These are phyloP conservation scores for Brachionus paranguensis DNA, from an alignment of 1,140 invertebrate genomes.

Conservation along the genomic window DNA sequence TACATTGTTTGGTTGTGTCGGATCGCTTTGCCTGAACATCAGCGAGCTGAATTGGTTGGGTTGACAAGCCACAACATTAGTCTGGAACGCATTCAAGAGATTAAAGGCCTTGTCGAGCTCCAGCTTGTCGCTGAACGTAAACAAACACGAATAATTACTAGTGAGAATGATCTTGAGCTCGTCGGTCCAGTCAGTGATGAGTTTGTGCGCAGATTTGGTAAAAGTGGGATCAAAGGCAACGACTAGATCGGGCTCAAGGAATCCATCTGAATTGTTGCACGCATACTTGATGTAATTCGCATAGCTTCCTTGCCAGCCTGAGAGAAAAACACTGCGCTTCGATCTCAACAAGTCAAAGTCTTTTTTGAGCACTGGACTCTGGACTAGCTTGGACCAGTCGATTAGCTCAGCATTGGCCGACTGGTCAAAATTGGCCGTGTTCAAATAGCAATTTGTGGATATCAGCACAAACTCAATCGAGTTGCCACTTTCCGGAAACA, in stretches of 20 bases:
- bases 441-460: background rate
- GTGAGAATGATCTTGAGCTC: slow-evolving; percentile 21
- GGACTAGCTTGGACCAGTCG: background rate
- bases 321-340: background rate
- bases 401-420: background rate
- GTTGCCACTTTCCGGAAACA: background rate
- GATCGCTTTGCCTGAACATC: background rate
- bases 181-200: slow-evolving; percentile 33
- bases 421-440: background rate
- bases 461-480: background rate
- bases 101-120: background rate
- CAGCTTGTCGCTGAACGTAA: slow-evolving; percentile 14
- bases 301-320: slow-evolving; percentile 37
- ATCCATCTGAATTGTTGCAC: slow-evolving; percentile 3
- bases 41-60: slow-evolving; percentile 31
- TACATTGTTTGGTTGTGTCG: background rate
- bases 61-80: background rate
- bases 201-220: slow-evolving; percentile 32
- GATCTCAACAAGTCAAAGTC: background rate
- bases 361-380: slow-evolving; percentile 7
- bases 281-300: slow-evolving; percentile 25
- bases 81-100: slow-evolving; percentile 11
- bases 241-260: slow-evolving; percentile 20
- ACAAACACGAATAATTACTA: slow-evolving; percentile 12
- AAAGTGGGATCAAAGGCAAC: slow-evolving; percentile 31